A percentile compares a stretch with the other conserved stretches of the same genome.
These are phyloP conservation scores for Tetrao urogallus DNA, from an alignment of 2,113 vertebrate species.

Conservation along the genomic window DNA sequence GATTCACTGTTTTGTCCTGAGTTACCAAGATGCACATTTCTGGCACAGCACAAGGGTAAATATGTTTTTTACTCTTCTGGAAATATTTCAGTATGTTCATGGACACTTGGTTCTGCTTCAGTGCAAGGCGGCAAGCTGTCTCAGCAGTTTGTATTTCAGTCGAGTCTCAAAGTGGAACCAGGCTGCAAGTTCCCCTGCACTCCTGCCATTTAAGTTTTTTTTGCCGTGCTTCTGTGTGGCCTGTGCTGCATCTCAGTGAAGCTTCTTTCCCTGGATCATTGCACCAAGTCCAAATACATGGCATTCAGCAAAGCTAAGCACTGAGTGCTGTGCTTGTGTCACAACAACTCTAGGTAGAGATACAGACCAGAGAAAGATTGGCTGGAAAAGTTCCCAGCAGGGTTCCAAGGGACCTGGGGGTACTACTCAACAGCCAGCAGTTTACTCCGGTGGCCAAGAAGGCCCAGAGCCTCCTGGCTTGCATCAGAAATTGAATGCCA, in stretches of 20 bases:
- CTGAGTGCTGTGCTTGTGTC: background rate
- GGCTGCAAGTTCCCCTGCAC: constrained; percentile 25
- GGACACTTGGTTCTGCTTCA: background rate
- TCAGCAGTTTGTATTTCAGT: constrained; percentile 67
- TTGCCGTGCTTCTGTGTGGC: constrained; percentile 30
- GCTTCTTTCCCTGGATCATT: background rate
- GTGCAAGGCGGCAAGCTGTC: constrained; percentile 11
- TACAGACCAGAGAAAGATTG: background rate
- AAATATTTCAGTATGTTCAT: background rate
- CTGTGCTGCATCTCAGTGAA: constrained; percentile 5
- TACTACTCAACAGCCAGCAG: background rate
- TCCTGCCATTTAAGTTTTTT: constrained; percentile 21
- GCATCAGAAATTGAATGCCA: background rate
- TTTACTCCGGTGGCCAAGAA: background rate
- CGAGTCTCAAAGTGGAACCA: constrained; percentile 40
- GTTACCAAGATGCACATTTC: background rate
- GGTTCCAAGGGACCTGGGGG: too few species aligned
- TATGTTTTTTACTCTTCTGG: background rate
- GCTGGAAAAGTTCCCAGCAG: background rate
- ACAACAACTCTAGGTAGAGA: background rate
- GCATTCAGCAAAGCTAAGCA: background rate
- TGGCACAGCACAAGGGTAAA: background rate
- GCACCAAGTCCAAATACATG: background rate
- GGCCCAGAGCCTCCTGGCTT: background rate
- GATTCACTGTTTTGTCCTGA: background rate